Evolutionary conservation across 92 coral and sea anemone genomes (phyloP), one percentile per base, ranked within the genome.

Genomic region (Isaurus tuberculatus): DNA sequence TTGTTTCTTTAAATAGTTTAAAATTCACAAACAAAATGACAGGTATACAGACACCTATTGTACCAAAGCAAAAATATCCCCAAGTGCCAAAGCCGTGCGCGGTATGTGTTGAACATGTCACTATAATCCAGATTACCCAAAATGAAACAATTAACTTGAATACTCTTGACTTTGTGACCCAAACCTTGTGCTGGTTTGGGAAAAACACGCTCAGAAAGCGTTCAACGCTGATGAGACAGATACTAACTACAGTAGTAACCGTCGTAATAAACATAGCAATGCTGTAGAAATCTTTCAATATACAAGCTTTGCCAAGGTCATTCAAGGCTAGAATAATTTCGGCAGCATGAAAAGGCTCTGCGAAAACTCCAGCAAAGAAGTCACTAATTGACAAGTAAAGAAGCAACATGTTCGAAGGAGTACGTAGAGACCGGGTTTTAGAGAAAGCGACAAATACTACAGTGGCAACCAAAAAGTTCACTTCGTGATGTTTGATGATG

Each of bases 381-480:
- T 87, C 90, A 27, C 90, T 46, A 26, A 72, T 31, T 31, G 90
- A 87, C 55, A 87, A 57, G 40, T 88, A 71, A 5, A 87, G 60
- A 43, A 83, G 73, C 51, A 87, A 31, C 34, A 87, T 29, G 57
- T 87, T 87, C 10, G 90, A 83, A 42, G 90, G 87, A 44, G 90
- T 81, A 30, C 88, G 83, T 58, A 87, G 58, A 9, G 61, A n/a
- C 20, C 65, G 73, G 42, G 17, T 51, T 51, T 75, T 85, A 51
- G 73, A 82, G 72, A 87, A 87, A 2, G 74, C 84, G 19, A 86
- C 51, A 32, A 87, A 72, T 20, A 87, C 75, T 51, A 87, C 65
- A 22, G 55, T n/a, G 51, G 82, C 83, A 40, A 40, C 46, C 43
- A 37, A 9, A 40, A 40, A 8, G 46, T 7, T 7, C 7, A 40